Conservation (phyloP, 2,888 invertebrate species). For the Agrochola circellaris region DNA sequence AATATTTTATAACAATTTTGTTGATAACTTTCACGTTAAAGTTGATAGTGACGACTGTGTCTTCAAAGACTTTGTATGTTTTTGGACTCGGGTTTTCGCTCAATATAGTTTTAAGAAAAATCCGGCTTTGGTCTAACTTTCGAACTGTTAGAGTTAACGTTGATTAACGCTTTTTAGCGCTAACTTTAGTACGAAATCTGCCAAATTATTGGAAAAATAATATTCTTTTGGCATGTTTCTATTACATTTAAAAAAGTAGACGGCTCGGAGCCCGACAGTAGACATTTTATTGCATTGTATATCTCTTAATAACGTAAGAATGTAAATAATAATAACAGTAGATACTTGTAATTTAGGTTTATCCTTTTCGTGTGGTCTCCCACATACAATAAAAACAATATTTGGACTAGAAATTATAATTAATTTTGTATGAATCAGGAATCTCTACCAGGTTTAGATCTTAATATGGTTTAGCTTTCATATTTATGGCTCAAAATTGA, state of each 20-base stretch:
- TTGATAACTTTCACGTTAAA: conserved; percentile 61
- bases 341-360: conserved; percentile 34
- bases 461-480: conserved; percentile 53
- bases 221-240: conserved; percentile 66
- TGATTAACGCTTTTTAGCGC: conserved; percentile 64
- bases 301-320: conserved; percentile 64
- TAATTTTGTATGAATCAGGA: conserved; percentile 56
- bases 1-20: conserved; percentile 68
- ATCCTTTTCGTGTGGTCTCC: conserved; percentile 1
- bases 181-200: conserved; percentile 62
- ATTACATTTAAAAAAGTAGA: conserved; percentile 60
- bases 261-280: conserved; percentile 70
- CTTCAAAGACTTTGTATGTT: conserved; percentile 63
- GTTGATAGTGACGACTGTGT: conserved; percentile 65
- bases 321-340: conserved; percentile 62
- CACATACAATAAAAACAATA: conserved; percentile 20
- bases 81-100: conserved; percentile 79
- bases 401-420: conserved; percentile 48
- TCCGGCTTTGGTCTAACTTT: conserved; percentile 63
- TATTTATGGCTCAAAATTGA: conserved; percentile 65
- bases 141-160: conserved; percentile 43
- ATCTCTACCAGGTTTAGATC: conserved; percentile 69
- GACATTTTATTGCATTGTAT: conserved; percentile 70
- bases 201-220: conserved; percentile 56
- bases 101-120: conserved; percentile 78